phyloP scores from a whole-genome alignment of 2,797 vertebrate species.

The Kryptopterus vitreolus region DNA sequence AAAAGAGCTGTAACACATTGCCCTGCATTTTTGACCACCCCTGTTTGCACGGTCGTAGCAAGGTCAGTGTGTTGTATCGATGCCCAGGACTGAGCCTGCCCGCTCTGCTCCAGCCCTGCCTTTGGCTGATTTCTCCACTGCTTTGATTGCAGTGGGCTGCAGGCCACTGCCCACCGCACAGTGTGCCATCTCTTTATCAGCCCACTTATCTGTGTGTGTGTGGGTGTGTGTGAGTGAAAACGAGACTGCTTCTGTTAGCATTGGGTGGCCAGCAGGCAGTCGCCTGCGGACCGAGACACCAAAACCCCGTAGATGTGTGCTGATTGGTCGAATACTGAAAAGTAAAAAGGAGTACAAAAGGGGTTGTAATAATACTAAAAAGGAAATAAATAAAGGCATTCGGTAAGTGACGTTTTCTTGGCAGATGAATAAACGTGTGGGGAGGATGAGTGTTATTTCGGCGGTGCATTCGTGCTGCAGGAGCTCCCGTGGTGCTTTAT shows the following conservation, averaged over 20 bases:
- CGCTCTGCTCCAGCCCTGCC: slow-evolving; percentile 32
- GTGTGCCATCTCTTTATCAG: slow-evolving; percentile 51
- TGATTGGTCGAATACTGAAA: slow-evolving; percentile 50
- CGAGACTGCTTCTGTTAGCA: slow-evolving; percentile 49
- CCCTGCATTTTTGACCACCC: slow-evolving; percentile 7
- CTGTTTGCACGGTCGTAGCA: slow-evolving; percentile 30
- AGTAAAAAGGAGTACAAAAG: slow-evolving; percentile 25
- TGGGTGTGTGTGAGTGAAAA: slow-evolving; percentile 45
- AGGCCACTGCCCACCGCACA: slow-evolving; percentile 47
- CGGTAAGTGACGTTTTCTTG: slow-evolving; percentile 40
- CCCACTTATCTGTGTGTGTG: slow-evolving; percentile 32
- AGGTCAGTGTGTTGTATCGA: slow-evolving; percentile 38
- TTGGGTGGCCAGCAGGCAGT: slow-evolving; percentile 53
- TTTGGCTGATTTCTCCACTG: slow-evolving; percentile 45
- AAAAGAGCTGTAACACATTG: slow-evolving; percentile 21
- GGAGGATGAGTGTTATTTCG: slow-evolving; percentile 36
- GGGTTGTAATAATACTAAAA: slow-evolving; percentile 13
- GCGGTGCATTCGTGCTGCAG: slow-evolving; percentile 36
- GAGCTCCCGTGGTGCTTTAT: slow-evolving; percentile 55
- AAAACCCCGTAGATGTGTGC: slow-evolving; percentile 29
- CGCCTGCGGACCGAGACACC: slow-evolving; percentile 38
- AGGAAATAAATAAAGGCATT: slow-evolving; percentile 18
- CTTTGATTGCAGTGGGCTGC: slow-evolving; percentile 53
- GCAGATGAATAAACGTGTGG: slow-evolving; percentile 31
- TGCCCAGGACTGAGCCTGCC: slow-evolving; percentile 41